phyloP scores from a whole-genome alignment of 2,888 invertebrate genomes.

The Ophion obscuratus region DNA sequence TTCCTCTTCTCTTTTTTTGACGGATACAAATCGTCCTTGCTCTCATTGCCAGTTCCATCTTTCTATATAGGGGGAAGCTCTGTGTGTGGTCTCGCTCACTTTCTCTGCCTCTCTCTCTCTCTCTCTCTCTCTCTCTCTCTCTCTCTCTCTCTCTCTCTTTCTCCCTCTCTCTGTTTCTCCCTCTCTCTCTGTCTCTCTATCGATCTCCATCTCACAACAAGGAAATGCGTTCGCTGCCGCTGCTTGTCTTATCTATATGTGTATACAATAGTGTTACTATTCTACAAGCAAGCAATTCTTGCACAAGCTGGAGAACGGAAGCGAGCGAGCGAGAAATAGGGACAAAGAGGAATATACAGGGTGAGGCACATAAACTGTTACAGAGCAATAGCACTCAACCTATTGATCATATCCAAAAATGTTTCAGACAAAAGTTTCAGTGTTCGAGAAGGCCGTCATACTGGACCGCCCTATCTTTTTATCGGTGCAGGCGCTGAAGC shows the following conservation, averaged over 20 bases:
- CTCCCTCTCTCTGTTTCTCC: slow-evolving; percentile 34
- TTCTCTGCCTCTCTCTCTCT: slow-evolving; percentile 15
- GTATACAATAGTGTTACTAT: slow-evolving; percentile 24
- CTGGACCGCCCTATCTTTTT: too few species aligned
- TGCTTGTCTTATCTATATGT: slow-evolving; percentile 13
- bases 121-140: slow-evolving; percentile 36
- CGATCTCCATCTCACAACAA: slow-evolving; percentile 23
- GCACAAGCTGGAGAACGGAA: slow-evolving; percentile 30
- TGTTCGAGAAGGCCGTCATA: too few species aligned
- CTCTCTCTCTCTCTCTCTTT: slow-evolving; percentile 18
- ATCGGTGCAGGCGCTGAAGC: too few species aligned
- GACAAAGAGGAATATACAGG: too few species aligned
- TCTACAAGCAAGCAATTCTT: slow-evolving; percentile 39
- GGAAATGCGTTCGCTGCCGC: slow-evolving; percentile 50
- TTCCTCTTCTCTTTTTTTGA: slow-evolving; percentile 59
- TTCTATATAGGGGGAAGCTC: slow-evolving; percentile 22
- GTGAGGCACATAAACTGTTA: too few species aligned
- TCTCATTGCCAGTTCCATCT: slow-evolving; percentile 25
- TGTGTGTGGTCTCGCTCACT: slow-evolving; percentile 3
- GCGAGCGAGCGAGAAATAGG: slow-evolving; percentile 13
- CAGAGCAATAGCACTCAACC: too few species aligned
- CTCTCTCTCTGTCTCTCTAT: slow-evolving; percentile 18
- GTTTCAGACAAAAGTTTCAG: too few species aligned
- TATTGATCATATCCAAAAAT: too few species aligned
- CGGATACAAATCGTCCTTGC: slow-evolving; percentile 63